Evolutionary conservation across 2,797 vertebrate genomes (phyloP).

Genomic region (Aldrovandia affinis): DNA sequence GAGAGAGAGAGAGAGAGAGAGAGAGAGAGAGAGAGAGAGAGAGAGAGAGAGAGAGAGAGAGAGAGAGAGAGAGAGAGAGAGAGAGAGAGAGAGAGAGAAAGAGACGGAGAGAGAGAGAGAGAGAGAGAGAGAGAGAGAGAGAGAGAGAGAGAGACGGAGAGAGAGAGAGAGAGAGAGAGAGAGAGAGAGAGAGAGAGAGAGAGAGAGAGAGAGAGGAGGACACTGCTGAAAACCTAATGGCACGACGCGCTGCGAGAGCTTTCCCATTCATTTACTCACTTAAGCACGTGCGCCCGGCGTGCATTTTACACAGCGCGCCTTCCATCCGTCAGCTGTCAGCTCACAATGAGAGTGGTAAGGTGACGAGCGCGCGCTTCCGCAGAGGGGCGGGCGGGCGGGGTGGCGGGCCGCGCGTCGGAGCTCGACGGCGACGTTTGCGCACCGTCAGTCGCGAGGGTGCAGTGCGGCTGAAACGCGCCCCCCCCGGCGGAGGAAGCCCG

Average conservation of each 20-base stretch:
- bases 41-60: too few relatives aligned
- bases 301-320: constrained; percentile 38
- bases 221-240: constrained; percentile 49
- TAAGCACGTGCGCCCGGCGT: constrained; percentile 33
- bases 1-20: too few relatives aligned
- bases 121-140: too few relatives aligned
- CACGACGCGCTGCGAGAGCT: constrained; percentile 45
- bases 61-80: constrained; percentile 47
- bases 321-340: constrained; percentile 60
- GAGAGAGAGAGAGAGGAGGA: too few relatives aligned
- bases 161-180: too few relatives aligned
- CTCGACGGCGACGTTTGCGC: neutral
- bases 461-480: neutral
- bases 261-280: constrained; percentile 44
- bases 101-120: neutral
- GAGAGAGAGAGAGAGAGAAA: constrained; percentile 54
- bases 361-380: constrained; percentile 58
- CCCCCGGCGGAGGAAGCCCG: neutral
- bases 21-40: too few relatives aligned
- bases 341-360: constrained; percentile 44
- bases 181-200: too few relatives aligned
- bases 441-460: neutral
- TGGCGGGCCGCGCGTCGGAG: neutral
- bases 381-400: constrained; percentile 18
- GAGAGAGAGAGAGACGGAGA: too few relatives aligned